Evolutionary conservation across 2,888 invertebrate genomes (phyloP).

Genomic region (Nymphalis c-album): DNA sequence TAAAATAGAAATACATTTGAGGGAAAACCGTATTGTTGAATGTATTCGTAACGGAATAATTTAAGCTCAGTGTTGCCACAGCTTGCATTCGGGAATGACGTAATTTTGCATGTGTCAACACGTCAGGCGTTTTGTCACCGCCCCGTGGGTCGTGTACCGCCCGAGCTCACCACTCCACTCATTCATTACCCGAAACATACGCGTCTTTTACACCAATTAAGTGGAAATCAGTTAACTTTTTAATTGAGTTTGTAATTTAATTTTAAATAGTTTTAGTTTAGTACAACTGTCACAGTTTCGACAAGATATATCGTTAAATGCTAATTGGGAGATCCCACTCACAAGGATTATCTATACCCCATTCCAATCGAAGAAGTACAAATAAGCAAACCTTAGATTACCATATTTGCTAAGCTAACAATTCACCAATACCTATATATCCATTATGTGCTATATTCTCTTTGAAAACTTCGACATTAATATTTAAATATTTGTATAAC

Average conservation of each 20-base stretch:
- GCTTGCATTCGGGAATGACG: conserved; percentile 49
- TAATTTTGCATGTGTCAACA: conserved; percentile 69
- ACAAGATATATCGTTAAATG: too few relatives aligned
- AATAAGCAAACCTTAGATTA: too few relatives aligned
- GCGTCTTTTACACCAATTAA: conserved; percentile 12
- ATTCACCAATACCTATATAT: too few relatives aligned
- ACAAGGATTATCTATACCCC: too few relatives aligned
- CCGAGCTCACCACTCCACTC: conserved; percentile 28
- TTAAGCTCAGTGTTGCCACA: conserved; percentile 41
- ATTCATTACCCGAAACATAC: conserved; percentile 29
- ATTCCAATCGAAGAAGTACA: too few relatives aligned
- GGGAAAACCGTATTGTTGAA: conserved; percentile 23
- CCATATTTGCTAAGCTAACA: too few relatives aligned
- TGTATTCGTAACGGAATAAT: conserved; percentile 39
- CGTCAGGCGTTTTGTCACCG: conserved; percentile 47
- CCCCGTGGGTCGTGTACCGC: conserved; percentile 32
- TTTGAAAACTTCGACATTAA: too few relatives aligned
- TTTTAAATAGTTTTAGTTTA: too few relatives aligned
- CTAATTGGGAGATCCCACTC: too few relatives aligned
- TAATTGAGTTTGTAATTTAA: not conserved
- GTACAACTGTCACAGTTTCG: too few relatives aligned
- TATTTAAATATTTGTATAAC: too few relatives aligned
- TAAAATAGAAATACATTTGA: conserved; percentile 20
- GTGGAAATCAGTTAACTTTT: not conserved
- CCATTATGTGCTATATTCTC: too few relatives aligned